Evolutionary conservation across 2,113 vertebrate species (phyloP).

Genomic region (Pholis gunnellus): DNA sequence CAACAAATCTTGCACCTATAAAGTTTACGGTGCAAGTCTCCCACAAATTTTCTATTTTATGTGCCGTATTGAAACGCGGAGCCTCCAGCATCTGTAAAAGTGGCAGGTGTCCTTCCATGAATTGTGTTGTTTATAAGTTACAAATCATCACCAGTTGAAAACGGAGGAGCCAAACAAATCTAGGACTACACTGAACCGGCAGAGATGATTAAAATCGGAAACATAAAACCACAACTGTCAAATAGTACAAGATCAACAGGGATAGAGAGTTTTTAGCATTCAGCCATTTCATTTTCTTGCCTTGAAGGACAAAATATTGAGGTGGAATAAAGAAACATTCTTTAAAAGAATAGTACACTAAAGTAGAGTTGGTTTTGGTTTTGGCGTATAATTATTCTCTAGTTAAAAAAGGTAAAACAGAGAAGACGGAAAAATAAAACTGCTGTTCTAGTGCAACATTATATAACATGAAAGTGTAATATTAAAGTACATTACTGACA

Average conservation of each 20-base stretch:
- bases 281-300: slow-evolving; percentile 25
- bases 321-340: background rate
- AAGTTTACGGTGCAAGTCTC: slow-evolving; percentile 76
- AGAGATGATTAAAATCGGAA: slow-evolving; percentile 72
- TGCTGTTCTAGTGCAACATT: background rate
- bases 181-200: slow-evolving; percentile 47
- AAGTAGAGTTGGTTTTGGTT: background rate
- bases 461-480: slow-evolving; percentile 1
- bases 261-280: slow-evolving; percentile 37
- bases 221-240: slow-evolving; percentile 68
- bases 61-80: slow-evolving; percentile 64
- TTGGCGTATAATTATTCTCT: background rate
- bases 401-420: background rate
- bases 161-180: slow-evolving; percentile 54
- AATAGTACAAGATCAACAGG: slow-evolving; percentile 55
- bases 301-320: slow-evolving; percentile 42
- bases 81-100: slow-evolving; percentile 66
- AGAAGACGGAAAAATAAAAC: background rate
- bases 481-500: slow-evolving; percentile 6
- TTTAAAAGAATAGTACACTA: background rate
- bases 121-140: slow-evolving; percentile 73
- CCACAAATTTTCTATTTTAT: slow-evolving; percentile 80
- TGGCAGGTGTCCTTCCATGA: slow-evolving; percentile 79
- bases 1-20: slow-evolving; percentile 79
- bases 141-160: slow-evolving; percentile 68